Evolutionary conservation across 1,140 invertebrate species (phyloP), one percentile per base, ranked within the genome.

Genomic region (Heterodera carotae): DNA sequence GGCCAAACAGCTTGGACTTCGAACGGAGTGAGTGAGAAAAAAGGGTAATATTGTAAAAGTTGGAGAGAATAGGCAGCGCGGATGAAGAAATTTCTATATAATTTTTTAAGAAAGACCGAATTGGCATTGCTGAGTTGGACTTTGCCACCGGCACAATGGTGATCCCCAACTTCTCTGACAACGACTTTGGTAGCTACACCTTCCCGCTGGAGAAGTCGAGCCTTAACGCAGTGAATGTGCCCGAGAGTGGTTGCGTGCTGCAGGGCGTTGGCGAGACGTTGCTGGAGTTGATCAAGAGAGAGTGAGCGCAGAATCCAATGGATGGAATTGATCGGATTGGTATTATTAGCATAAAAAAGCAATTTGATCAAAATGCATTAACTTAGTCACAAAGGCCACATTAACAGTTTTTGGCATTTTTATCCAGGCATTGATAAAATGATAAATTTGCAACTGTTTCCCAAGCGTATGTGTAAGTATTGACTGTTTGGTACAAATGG

Each of bases 101-200:
- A 53, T 53, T 53, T 22, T 6, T 53, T 53, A 18, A 53, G 48
- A 22, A 15, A 22, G 48, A 53, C 18, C 48, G 48, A 15, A 18
- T 18, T 22, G 48, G 62, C 8, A 1, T 3, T 22, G 62, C 62
- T 12, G 62, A 66, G 62, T 34, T 66, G 62, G 62, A 66, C 62
- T n/a, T 27, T 18, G 62, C 27, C 27, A 66, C 27, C n/a, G 62
- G 62, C 27, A 66, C 62, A 34, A 29, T 66, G 62, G 22, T 66
- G 25, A 29, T 66, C 27, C 62, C 27, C 3, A 66, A 27, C 62
- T 66, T 66, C 62, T 25, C 62, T 25, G 62, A 29, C 25, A 29
- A 34, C 62, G 62, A 66, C 62, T 29, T 66, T 22, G 62, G 62
- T 25, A 12, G 8, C n/a, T 66, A 66, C 62, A 31, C 62, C 10